These are phyloP conservation scores for Cyclophora albipunctata DNA, from an alignment of 2,888 invertebrate genomes.

Conservation along the genomic window DNA sequence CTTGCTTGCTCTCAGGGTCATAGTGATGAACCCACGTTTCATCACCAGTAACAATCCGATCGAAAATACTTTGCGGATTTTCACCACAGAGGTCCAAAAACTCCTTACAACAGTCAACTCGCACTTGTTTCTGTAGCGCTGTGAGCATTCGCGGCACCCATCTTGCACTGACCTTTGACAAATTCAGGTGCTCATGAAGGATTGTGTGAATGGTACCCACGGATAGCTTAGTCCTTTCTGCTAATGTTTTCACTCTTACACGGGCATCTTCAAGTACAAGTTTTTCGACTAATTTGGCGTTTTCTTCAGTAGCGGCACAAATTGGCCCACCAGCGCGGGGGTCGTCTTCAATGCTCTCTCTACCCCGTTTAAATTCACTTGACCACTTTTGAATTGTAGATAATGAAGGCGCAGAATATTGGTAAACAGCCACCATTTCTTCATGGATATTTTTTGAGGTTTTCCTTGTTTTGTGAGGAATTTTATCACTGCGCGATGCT, in stretches of 20 bases:
- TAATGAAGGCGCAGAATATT: background rate
- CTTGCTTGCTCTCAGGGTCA: no score
- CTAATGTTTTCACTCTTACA: background rate
- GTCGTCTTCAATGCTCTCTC: background rate
- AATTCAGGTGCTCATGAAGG: no score
- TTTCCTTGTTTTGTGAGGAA: conserved; percentile 5
- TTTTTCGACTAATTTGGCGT: background rate
- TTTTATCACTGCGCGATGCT: no score
- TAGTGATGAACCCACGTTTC: no score
- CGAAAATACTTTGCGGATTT: no score
- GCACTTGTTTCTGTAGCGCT: no score
- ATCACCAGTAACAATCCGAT: no score
- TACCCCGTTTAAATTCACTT: conserved; percentile 3
- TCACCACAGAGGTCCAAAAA: no score
- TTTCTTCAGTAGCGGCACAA: conserved; percentile 2
- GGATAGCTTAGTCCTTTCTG: conserved; percentile 3
- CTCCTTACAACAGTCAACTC: no score
- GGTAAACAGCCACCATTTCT: conserved; percentile 10
- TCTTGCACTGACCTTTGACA: no score
- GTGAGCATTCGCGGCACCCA: no score
- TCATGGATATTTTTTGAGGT: conserved; percentile 11
- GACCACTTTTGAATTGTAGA: conserved; percentile 6
- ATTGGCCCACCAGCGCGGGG: conserved; percentile 2
- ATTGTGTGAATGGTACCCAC: background rate
- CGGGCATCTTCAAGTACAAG: no score